Base-by-base conservation (phyloP, 2,888 invertebrate genomes). In the Onthophagus sagittarius region DNA sequence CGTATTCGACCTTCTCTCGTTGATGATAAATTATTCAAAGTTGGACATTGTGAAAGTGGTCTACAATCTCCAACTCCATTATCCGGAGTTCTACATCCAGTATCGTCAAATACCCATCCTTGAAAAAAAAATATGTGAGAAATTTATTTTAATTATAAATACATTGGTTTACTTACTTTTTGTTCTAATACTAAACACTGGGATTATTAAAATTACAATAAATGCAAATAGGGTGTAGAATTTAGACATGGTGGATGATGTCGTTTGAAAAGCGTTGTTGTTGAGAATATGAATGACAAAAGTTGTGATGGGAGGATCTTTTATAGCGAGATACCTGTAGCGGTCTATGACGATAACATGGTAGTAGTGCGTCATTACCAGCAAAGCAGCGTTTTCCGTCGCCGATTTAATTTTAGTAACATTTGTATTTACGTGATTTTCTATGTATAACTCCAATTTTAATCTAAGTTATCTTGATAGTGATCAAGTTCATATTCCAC, bases 81-180 rank as follows among this genome's bases (percentile, higher is more conserved):
- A 15, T 76, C 79, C 0, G 85, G 84, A 0, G 86, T 83, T 4
- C 73, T 72, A 77, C 87, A 87, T 15, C 70, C 72, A 32, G 74
- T 75, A 62, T 81, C 80, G 9, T 82, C 81, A 63, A 74, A 53
- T 7, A 65, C 71, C 81, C 82, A 83, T 77, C 80, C 82, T 82
- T 76, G 73, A 79, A 78, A 53, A 53, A 4, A 53, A 53, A 53
- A 53, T n/a, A n/a, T 33, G 33, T 33, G 5, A 33, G 5, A 33
- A 33, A 33, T 5, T 5, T 33, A 33, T 5, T 5, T 33, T 33
- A 33, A 5, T 5, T 33, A 33, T 33, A 33, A 33, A 7, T 5
- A 33, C 5, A 33, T 33, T n/a, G n/a, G n/a, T n/a, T 7, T 53
- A 53, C 39, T 53, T 53, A 53, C 39, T 53, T 53, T 11, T 53